Percentiles rank a stretch among this genome's conserved stretches.
Evolutionary conservation across 1,140 invertebrate genomes (phyloP).

Genomic region (Luehdorfia chinensis): DNA sequence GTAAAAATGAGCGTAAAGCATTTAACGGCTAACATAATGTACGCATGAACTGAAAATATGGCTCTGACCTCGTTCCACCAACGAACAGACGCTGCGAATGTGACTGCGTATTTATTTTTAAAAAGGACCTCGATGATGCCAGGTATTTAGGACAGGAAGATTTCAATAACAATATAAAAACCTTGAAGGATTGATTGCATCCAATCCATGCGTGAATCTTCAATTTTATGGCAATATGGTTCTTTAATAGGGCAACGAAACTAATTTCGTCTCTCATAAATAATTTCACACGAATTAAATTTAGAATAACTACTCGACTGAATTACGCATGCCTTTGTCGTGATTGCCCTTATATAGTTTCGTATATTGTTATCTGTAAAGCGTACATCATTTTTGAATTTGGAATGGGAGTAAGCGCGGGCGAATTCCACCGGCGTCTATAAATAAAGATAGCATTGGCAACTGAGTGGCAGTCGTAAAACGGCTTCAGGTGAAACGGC

Average conservation of each 20-base stretch:
- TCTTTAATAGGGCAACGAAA: background rate
- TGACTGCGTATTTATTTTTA: slow-evolving; percentile 10
- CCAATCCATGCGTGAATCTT: background rate
- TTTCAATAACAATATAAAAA: no score
- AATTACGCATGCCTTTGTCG: background rate
- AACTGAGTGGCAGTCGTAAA: slow-evolving; percentile 30
- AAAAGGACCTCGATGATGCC: slow-evolving; percentile 10
- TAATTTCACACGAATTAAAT: background rate
- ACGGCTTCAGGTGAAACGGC: slow-evolving; percentile 28
- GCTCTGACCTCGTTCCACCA: slow-evolving; percentile 9
- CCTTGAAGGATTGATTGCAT: no score
- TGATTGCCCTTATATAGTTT: background rate
- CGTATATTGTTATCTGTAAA: background rate
- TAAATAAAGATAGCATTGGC: slow-evolving; percentile 30
- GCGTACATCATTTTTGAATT: slow-evolving; percentile 26
- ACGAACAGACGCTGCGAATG: background rate
- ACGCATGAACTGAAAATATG: slow-evolving; percentile 12
- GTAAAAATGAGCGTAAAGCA: background rate
- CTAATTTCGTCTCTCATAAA: background rate
- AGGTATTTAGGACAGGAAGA: slow-evolving; percentile 14
- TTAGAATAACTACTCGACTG: background rate
- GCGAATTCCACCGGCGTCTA: slow-evolving; percentile 25
- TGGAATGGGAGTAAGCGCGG: slow-evolving; percentile 23
- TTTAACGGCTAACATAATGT: slow-evolving; percentile 5
- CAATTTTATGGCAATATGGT: background rate